Percentiles rank a stretch among this genome's conserved stretches.
These are phyloP conservation scores for Pristionchus arcanus DNA, from an alignment of 2,888 invertebrate genomes.

Conservation along the genomic window DNA sequence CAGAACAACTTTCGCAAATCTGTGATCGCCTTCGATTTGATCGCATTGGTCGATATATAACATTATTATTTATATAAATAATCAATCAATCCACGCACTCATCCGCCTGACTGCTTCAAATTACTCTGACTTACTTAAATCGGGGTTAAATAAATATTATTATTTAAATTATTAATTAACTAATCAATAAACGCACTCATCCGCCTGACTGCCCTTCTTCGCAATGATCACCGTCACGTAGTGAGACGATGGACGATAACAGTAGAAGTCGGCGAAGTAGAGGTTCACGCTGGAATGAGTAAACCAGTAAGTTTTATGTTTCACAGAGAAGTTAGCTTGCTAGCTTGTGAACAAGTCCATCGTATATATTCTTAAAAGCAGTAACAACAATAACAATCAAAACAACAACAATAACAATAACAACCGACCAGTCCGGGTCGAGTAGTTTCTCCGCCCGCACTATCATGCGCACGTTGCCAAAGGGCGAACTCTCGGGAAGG, in stretches of 20 bases:
- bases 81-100: slow-evolving; percentile 56
- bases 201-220: slow-evolving; percentile 66
- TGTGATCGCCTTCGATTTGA: too few species aligned
- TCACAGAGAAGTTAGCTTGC: too few species aligned
- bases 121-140: too few species aligned
- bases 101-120: slow-evolving; percentile 71
- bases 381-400: too few species aligned
- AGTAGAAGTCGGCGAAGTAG: slow-evolving; percentile 80
- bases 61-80: background rate
- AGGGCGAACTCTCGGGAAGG: slow-evolving; percentile 73
- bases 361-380: too few species aligned
- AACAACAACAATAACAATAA: too few species aligned
- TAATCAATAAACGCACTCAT: slow-evolving; percentile 61
- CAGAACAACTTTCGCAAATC: too few species aligned
- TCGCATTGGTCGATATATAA: too few species aligned
- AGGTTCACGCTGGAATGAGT: slow-evolving; percentile 60
- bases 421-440: slow-evolving; percentile 58
- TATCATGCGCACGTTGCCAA: slow-evolving; percentile 75
- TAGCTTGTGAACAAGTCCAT: too few species aligned
- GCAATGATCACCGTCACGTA: slow-evolving; percentile 78
- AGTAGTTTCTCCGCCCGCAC: slow-evolving; percentile 64
- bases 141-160: too few species aligned
- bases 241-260: slow-evolving; percentile 76
- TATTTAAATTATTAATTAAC: background rate
- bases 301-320: background rate